Percentiles rank a stretch among this genome's conserved stretches.
phyloP scores from a whole-genome alignment of 2,797 vertebrate species.

The Hypotaenidia okinawae region DNA sequence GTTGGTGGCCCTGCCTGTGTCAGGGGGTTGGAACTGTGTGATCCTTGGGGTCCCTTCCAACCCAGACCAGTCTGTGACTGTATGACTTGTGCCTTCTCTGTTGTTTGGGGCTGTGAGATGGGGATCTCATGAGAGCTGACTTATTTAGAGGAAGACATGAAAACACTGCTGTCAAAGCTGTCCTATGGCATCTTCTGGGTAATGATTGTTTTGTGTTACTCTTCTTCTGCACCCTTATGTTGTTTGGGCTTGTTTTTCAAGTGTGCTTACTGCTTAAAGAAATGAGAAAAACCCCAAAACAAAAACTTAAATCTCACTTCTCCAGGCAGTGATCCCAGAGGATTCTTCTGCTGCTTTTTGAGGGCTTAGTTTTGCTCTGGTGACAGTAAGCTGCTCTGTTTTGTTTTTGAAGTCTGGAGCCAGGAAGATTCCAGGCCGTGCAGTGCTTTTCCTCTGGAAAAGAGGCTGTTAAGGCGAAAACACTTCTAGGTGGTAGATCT shows the following conservation, averaged over 20 bases:
- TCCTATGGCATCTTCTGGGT: not conserved
- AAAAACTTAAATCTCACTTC: not conserved
- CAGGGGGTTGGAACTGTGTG: too few relatives aligned
- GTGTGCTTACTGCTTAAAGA: not conserved
- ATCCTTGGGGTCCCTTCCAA: too few relatives aligned
- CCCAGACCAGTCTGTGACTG: too few relatives aligned
- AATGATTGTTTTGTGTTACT: not conserved
- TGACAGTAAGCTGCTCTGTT: not conserved
- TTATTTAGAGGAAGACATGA: not conserved
- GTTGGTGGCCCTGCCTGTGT: too few relatives aligned
- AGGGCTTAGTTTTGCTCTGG: not conserved
- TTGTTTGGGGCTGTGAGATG: not conserved
- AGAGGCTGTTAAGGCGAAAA: not conserved
- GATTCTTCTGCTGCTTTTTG: not conserved
- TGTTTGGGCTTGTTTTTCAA: not conserved
- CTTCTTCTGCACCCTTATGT: not conserved
- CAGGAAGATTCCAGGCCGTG: not conserved
- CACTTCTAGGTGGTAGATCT: not conserved
- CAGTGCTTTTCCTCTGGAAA: not conserved
- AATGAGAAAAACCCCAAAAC: not conserved
- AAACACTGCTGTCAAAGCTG: not conserved
- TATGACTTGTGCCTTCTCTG: not conserved
- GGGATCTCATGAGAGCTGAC: not conserved
- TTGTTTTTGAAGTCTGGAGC: not conserved
- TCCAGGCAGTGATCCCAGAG: not conserved